Evolutionary conservation across 2,113 vertebrate genomes (phyloP).

Genomic region (Tupaia chinensis): DNA sequence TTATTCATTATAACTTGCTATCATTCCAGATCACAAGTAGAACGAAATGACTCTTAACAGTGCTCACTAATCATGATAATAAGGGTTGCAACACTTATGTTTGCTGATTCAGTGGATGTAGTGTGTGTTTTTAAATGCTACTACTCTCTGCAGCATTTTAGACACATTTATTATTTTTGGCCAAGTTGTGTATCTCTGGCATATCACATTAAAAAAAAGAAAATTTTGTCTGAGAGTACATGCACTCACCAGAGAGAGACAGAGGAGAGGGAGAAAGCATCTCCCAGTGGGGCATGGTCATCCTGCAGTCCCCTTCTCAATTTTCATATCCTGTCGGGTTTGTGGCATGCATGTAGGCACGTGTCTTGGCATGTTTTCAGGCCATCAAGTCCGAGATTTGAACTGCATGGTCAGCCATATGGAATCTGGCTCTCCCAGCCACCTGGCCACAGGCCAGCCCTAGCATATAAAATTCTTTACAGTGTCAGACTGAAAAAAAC

Average conservation of each 20-base stretch:
- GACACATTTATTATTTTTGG: constrained; percentile 38
- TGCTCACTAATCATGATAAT: not conserved
- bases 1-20: not conserved
- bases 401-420: too few relatives aligned
- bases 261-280: too few relatives aligned
- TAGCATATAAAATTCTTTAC: not conserved
- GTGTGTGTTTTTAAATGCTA: constrained; percentile 18
- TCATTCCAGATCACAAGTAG: constrained; percentile 42
- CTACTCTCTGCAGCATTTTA: constrained; percentile 48
- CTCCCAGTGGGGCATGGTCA: too few relatives aligned
- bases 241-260: too few relatives aligned
- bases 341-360: too few relatives aligned
- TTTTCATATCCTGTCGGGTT: too few relatives aligned
- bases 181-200: not conserved
- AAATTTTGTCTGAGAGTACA: too few relatives aligned
- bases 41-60: not conserved
- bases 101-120: constrained; percentile 19
- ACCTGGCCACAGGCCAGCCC: not conserved
- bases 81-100: not conserved
- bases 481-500: constrained; percentile 34
- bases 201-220: too few relatives aligned
- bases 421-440: too few relatives aligned
- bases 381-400: too few relatives aligned
- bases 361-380: too few relatives aligned
- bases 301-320: too few relatives aligned